Evolutionary conservation across 2,888 invertebrate species (phyloP).

Genomic region (Allophyes oxyacanthae): DNA sequence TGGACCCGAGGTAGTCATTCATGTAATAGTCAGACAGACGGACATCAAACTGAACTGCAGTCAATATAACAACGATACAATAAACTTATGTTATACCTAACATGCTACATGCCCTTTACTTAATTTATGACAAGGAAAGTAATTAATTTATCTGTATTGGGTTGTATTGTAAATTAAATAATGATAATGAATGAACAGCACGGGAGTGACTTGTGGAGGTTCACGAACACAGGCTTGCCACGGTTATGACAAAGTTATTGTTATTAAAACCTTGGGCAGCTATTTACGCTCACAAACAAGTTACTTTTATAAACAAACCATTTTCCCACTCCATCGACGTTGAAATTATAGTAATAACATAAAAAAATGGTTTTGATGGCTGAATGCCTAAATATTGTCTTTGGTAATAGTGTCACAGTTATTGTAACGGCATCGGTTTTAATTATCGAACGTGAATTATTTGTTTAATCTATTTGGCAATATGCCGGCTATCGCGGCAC

Average conservation of each 20-base stretch:
- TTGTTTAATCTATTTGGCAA: conserved; percentile 32
- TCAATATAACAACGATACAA: no score
- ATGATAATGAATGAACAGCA: conserved; percentile 32
- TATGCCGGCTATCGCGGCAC: conserved; percentile 5
- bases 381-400: background rate
- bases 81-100: background rate
- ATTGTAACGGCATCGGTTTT: conserved; percentile 6
- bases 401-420: background rate
- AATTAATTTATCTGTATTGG: conserved; percentile 15
- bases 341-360: conserved; percentile 1
- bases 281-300: conserved; percentile 30
- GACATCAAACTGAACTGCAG: no score
- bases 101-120: background rate
- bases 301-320: conserved; percentile 26
- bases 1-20: no score
- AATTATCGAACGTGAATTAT: conserved; percentile 17
- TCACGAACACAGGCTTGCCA: conserved; percentile 32
- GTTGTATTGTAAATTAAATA: conserved; percentile 21
- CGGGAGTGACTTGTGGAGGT: conserved; percentile 11
- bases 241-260: conserved; percentile 46
- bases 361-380: background rate
- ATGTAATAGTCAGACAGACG: no score
- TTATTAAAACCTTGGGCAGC: conserved; percentile 38
- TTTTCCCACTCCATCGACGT: conserved; percentile 1
- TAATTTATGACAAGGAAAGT: conserved; percentile 25